Percentiles rank a stretch among this genome's conserved stretches.
phyloP scores from a whole-genome alignment of 1,140 invertebrate genomes.

The Eumeta japonica region DNA sequence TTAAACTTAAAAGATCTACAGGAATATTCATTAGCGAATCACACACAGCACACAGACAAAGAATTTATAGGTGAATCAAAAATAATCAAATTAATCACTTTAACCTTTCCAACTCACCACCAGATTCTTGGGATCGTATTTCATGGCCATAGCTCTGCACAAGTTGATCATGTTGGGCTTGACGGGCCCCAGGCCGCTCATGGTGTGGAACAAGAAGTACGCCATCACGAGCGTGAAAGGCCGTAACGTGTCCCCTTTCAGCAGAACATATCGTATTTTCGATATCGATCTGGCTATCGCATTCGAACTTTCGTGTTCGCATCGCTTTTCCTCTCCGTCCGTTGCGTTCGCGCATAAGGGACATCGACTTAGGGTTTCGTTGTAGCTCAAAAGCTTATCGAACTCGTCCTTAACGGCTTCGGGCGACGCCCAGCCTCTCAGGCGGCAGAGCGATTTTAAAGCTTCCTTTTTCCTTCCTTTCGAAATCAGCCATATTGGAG shows the following conservation, averaged over 20 bases:
- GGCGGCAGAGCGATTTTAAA: constrained; percentile 47
- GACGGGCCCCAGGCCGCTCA: constrained; percentile 55
- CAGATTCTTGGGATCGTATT: constrained; percentile 36
- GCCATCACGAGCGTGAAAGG: constrained; percentile 54
- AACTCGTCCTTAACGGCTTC: constrained; percentile 56
- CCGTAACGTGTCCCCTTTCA: constrained; percentile 50
- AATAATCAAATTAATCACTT: too few species aligned
- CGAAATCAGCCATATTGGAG: constrained; percentile 65
- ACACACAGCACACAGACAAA: too few species aligned
- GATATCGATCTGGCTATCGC: constrained; percentile 21
- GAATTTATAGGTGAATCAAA: too few species aligned
- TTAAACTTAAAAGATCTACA: too few species aligned
- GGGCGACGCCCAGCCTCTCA: constrained; percentile 56
- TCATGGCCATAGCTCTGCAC: constrained; percentile 51
- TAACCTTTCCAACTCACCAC: constrained; percentile 44
- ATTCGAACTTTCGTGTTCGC: constrained; percentile 25
- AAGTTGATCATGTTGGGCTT: constrained; percentile 63
- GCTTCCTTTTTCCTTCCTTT: constrained; percentile 58
- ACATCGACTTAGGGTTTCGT: constrained; percentile 32
- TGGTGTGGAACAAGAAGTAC: constrained; percentile 59
- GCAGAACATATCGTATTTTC: constrained; percentile 33
- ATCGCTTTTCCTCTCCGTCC: constrained; percentile 14
- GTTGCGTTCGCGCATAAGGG: constrained; percentile 27
- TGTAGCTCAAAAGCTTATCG: constrained; percentile 42
- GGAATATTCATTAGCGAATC: too few species aligned